Evolutionary conservation across 2,888 invertebrate species (phyloP).

Genomic region (Pseudanteris insignis): DNA sequence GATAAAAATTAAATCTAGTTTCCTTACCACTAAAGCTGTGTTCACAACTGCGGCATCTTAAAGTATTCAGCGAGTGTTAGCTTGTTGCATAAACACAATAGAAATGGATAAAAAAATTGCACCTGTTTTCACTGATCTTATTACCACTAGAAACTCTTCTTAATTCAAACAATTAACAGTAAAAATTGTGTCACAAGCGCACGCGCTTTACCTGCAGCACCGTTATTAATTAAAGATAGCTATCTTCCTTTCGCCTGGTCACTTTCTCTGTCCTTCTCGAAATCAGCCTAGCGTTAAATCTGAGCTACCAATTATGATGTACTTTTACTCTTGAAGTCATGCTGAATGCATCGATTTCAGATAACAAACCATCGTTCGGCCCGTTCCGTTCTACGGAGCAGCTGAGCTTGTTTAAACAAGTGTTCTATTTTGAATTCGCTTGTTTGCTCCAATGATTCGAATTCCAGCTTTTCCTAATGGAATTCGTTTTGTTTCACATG

Average conservation of each 20-base stretch:
- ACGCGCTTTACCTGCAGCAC: too few species aligned
- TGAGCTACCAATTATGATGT: slow-evolving; percentile 19
- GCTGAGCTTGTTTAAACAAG: too few species aligned
- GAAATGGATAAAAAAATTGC: not conserved
- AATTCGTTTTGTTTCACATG: too few species aligned
- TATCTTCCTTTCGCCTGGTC: slow-evolving; percentile 16
- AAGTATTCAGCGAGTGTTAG: too few species aligned
- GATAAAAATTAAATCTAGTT: too few species aligned
- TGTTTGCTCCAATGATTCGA: too few species aligned
- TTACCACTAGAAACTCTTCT: not conserved
- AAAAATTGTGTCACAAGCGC: slow-evolving; percentile 29
- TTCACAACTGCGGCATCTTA: too few species aligned
- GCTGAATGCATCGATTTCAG: slow-evolving; percentile 25
- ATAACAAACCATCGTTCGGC: too few species aligned
- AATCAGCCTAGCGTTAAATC: slow-evolving; percentile 30
- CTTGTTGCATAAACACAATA: too few species aligned
- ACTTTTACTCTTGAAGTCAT: slow-evolving; percentile 31
- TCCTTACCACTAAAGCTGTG: too few species aligned
- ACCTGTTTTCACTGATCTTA: slow-evolving; percentile 7
- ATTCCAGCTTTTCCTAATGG: too few species aligned
- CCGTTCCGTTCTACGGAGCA: slow-evolving; percentile 4
- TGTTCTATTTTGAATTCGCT: slow-evolving; percentile 18
- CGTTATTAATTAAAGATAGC: slow-evolving; percentile 21
- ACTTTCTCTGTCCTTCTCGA: slow-evolving; percentile 22
- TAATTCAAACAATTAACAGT: too few species aligned